Evolutionary conservation across 2,797 vertebrate species (phyloP), one percentile per base, ranked within the genome.

Genomic region (Pantherophis alleghaniensis): DNA sequence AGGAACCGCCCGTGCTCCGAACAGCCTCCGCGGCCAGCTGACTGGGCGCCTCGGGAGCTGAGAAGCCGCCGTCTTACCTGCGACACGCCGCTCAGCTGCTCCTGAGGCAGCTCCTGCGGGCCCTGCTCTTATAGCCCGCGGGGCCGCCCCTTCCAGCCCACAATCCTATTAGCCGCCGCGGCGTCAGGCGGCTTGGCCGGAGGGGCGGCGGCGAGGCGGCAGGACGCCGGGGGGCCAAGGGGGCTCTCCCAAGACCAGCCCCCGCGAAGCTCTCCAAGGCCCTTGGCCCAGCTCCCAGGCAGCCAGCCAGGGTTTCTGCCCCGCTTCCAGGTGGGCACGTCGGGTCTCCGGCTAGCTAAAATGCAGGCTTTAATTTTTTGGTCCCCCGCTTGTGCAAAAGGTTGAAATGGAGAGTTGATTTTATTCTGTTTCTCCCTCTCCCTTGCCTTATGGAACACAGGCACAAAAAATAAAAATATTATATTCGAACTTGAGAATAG

Each of bases 121-220:
- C 18, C 20, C 10, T 2, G 20, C 37, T 95, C 95, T 97, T 97
- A 97, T 97, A 96, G 0, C 61, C 24, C 9, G 0, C 0, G 16
- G 12, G 42, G 14, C 1, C 66, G n/a, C 5, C 66, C 26, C 92
- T 96, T 91, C 66, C 0, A 0, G 91, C 13, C 26, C 63, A 0
- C 86, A 97, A 97, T 97, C 97, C 96, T 95, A 94, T 97, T 97
- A 97, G 60, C 86, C 6, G 86, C 6, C 0, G 7, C 53, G 14
- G 26, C 28, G 14, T 9, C 47, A 7, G 86, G 4, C n/a, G 83
- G 47, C 4, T 26, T 13, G 83, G 47, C 4, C 24, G 0, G 79
- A 2, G 74, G 24, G 24, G 83, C 22, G 51, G 47, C 83, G 4
- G 18, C 18, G 24, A 47, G 10, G 2, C 3, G 14, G 14, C 66